Evolutionary conservation across 2,797 vertebrate genomes (phyloP), one percentile per base, ranked within the genome.

Genomic region (Chaunax sp.): DNA sequence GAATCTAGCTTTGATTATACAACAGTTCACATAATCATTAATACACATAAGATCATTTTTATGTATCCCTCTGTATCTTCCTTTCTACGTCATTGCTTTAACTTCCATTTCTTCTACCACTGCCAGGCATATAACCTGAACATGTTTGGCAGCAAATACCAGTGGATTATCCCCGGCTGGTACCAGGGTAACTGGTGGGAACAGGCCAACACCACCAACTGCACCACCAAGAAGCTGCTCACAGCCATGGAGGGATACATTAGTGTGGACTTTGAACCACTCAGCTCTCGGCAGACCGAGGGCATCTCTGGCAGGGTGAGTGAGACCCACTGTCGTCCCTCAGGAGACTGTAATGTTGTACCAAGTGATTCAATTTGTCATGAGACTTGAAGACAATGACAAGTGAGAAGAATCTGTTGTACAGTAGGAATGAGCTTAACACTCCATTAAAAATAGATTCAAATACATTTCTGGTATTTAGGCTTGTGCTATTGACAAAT

Each of bases 161-260:
- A 99, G 78, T 99, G 98, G 98, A 98, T 99, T 84, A 99, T 99
- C 86, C 98, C 98, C 2, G 98, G 98, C 52, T 99, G 98, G 98
- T 99, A 99, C 80, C 97, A 98, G 92, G 95, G 95, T 5, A 94
- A 95, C 81, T 99, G 98, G 98, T 99, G 98, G 98, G 96, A 99
- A 71, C 95, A 96, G 92, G 92, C 96, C 59, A 98, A 99, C 89
- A 94, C 93, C 33, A 97, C 96, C 55, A 96, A 96, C 54, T 99
- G 98, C 88, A 95, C 96, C 78, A 95, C 92, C 71, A 96, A 94
- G 90, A 97, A 97, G 86, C 94, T 99, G 52, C 95, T 99, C 40
- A 90, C 95, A 0, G 98, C 98, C 76, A 99, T 99, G 97, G 97
- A 99, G 80, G 98, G 98, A 55, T 99, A 98, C 89, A 97, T 99